Evolutionary conservation across 2,888 invertebrate species (phyloP), one percentile per base, ranked within the genome.

Genomic region (Vandiemenella viatica): DNA sequence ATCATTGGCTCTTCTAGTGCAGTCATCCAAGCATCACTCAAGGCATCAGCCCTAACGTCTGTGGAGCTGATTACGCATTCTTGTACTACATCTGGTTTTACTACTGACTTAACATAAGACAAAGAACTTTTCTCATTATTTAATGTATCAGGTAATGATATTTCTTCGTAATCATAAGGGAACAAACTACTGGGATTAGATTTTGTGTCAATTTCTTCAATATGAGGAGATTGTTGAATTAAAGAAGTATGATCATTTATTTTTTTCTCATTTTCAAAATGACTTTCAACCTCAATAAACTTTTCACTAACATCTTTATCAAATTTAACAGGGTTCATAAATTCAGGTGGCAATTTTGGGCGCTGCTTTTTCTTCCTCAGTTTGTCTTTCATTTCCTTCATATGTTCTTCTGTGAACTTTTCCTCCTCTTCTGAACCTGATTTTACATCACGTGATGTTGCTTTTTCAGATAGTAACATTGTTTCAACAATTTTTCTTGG

Each of bases 1-100:
- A 57, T 56, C 53, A 65, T 62, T n/a, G 64, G 63, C 47, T 68
- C 65, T 47, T 68, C 67, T 37, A 63, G 43, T 8, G 62, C 62
- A 46, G 61, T 58, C 60, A 68, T 61, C 61, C 66, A 66, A 2
- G 59, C 51, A 42, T 56, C 61, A 18, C 50, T 44, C n/a, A 58
- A 52, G 42, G 56, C 56, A 50, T 61, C 60, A 10, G 57, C 5
- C 8, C 20, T 18, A n/a, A n/a, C n/a, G n/a, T n/a, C n/a, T n/a
- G n/a, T n/a, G n/a, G n/a, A n/a, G n/a, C n/a, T n/a, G n/a, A n/a
- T n/a, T n/a, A n/a, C n/a, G n/a, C n/a, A n/a, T n/a, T n/a, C n/a
- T n/a, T n/a, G n/a, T n/a, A n/a, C n/a, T n/a, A n/a, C n/a, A n/a
- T n/a, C n/a, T n/a, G n/a, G n/a, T n/a, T n/a, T n/a, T n/a, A n/a